Evolutionary conservation across 1,140 invertebrate genomes (phyloP), one percentile per base, ranked within the genome.

Genomic region (Teleogryllus occipitalis): DNA sequence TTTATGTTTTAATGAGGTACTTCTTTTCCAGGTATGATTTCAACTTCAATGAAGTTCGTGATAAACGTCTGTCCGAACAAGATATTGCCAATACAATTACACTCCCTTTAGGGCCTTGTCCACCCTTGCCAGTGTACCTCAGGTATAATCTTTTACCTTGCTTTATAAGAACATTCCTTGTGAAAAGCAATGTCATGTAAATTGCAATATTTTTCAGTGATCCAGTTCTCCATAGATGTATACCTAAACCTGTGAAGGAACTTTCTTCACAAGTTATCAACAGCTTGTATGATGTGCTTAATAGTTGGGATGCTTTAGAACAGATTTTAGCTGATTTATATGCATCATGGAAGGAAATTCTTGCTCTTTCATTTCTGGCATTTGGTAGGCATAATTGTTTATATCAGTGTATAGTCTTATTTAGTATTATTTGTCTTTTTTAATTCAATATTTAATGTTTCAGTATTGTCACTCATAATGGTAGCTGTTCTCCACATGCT

Each of bases 281-380:
- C 21, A 91, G 94, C 84, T 89, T 96, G 80, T 96, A 96, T 88
- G 91, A 90, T 10, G 88, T 95, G 81, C 87, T 97, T 10, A 97
- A 97, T 85, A 93, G 91, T 83, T 96, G 95, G 95, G 95, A 97
- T 85, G 90, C 93, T 54, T 91, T 96, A 80, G 93, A 96, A 85
- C 94, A 97, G 87, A 91, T 97, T 84, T 87, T 97, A 7, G 91
- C 93, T 76, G 96, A 98, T 87, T 86, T 98, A 0, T 96, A 95
- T 83, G 91, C 92, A 82, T 94, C 94, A 47, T 96, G 95, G 94
- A 91, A 91, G 83, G 93, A 96, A 85, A 93, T 95, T 85, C 87
- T 96, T 48, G 91, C 90, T n/a, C 90, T 96, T 82, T 92, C 93
- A 77, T 92, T 94, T 81, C 86, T 97, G 80, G 90, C 96, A 75